These are phyloP conservation scores for Drosophila lacteicornis DNA, from an alignment of 1,140 invertebrate genomes.

Conservation along the genomic window DNA sequence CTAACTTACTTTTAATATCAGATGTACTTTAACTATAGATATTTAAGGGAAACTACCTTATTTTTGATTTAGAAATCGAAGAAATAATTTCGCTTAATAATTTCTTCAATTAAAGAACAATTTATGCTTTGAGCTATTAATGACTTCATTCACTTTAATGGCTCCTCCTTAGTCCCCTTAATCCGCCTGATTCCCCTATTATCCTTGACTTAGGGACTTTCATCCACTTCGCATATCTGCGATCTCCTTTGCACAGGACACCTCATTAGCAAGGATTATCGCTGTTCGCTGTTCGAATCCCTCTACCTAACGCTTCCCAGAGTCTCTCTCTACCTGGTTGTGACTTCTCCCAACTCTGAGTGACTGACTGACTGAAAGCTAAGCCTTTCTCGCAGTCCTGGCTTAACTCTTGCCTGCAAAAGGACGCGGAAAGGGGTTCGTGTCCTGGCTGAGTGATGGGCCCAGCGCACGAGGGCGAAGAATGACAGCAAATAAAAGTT, in stretches of 20 bases:
- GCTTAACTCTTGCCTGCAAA: conserved; percentile 69
- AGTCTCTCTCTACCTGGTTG: conserved; percentile 56
- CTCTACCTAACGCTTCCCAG: conserved; percentile 3
- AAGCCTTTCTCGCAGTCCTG: conserved; percentile 63
- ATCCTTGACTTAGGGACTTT: conserved; percentile 78
- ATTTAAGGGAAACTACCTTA: not conserved
- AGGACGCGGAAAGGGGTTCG: conserved; percentile 65
- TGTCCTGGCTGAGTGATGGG: conserved; percentile 49
- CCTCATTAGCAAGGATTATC: conserved; percentile 80
- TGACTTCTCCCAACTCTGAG: conserved; percentile 41
- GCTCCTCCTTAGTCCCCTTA: conserved; percentile 1
- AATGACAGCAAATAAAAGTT: conserved; percentile 81
- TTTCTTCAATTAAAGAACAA: not conserved
- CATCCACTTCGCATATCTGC: conserved; percentile 19
- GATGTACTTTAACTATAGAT: not conserved
- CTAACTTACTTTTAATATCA: not conserved
- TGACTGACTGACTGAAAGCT: conserved; percentile 61
- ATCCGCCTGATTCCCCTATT: conserved; percentile 42
- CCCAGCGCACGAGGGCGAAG: conserved; percentile 63
- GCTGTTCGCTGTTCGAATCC: conserved; percentile 17
- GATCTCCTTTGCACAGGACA: conserved; percentile 50
- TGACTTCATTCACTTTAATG: conserved; percentile 28
- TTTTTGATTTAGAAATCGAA: not conserved
- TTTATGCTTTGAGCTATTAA: not conserved
- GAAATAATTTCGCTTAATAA: not conserved